These are phyloP conservation scores for Hemicrepidius hirtus DNA, from an alignment of 2,888 invertebrate species.

Conservation along the genomic window DNA sequence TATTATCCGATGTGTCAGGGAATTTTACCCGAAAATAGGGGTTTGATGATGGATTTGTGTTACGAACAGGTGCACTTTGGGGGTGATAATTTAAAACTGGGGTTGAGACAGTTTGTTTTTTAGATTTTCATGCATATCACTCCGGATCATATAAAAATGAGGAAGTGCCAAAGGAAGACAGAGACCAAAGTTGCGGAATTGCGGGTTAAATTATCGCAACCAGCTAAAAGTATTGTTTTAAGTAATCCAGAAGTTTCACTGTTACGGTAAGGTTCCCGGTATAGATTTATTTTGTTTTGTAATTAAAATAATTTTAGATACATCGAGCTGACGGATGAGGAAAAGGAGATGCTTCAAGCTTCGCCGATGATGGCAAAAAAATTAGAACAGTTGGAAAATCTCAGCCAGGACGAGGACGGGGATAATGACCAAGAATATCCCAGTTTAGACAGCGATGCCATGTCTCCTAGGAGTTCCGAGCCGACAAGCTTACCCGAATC, in stretches of 20 bases:
- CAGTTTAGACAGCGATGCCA: slow-evolving; percentile 84
- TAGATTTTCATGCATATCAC: slow-evolving; percentile 86
- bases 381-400: slow-evolving; percentile 90
- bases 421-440: slow-evolving; percentile 85
- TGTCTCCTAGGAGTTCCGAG: slow-evolving; percentile 81
- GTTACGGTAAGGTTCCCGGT: slow-evolving; percentile 79
- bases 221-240: slow-evolving; percentile 89
- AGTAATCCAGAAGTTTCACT: slow-evolving; percentile 94
- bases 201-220: slow-evolving; percentile 85
- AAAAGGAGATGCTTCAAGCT: slow-evolving; percentile 92
- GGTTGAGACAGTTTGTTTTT: slow-evolving; percentile 39
- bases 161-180: slow-evolving; percentile 92
- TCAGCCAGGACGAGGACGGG: slow-evolving; percentile 85
- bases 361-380: slow-evolving; percentile 95
- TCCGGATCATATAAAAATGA: slow-evolving; percentile 88
- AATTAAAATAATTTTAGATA: too few species aligned
- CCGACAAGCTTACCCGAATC: slow-evolving; percentile 90
- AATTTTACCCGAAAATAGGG: slow-evolving; percentile 82
- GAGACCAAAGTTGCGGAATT: slow-evolving; percentile 93
- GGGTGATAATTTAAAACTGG: too few species aligned
- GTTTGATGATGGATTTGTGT: slow-evolving; percentile 87
- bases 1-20: slow-evolving; percentile 83
- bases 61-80: slow-evolving; percentile 81
- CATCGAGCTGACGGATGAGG: slow-evolving; percentile 92
- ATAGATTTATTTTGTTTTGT: too few species aligned